Conservation (phyloP, 2,797 vertebrate species). For the Onychomys arenicola region DNA sequence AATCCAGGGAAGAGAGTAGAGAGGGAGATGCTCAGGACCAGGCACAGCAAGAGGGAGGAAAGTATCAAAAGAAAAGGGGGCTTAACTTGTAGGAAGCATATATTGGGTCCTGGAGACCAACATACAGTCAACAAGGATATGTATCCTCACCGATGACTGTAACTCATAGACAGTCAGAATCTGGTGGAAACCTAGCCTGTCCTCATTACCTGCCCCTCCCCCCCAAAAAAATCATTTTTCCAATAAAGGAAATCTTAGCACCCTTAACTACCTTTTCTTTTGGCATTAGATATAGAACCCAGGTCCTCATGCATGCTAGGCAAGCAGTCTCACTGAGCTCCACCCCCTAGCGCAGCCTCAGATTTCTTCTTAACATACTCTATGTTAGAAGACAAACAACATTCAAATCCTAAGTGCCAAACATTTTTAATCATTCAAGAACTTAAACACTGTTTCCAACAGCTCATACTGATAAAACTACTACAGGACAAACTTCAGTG, state of each 20-base stretch:
- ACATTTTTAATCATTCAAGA: not conserved
- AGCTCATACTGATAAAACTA: not conserved
- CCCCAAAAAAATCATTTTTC: too few species aligned
- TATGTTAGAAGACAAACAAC: not conserved
- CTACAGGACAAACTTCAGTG: not conserved
- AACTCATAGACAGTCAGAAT: too few species aligned
- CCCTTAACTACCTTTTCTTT: not conserved
- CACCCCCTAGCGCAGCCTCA: not conserved
- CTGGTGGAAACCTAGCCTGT: not conserved
- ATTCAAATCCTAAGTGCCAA: not conserved
- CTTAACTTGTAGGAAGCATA: not conserved
- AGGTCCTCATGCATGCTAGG: not conserved
- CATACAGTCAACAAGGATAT: accelerated
- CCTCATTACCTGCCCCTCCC: too few species aligned
- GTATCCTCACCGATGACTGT: accelerated
- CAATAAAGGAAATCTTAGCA: not conserved
- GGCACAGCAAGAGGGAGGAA: not conserved
- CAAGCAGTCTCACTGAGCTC: not conserved
- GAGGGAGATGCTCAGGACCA: not conserved
- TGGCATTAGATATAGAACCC: too few species aligned
- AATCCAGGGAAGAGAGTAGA: not conserved
- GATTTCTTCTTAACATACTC: not conserved
- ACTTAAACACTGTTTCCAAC: not conserved
- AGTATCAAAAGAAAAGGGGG: not conserved
- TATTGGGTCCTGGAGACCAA: too few species aligned